Percentiles rank a stretch among this genome's conserved stretches.
phyloP scores from a whole-genome alignment of 2,113 vertebrate genomes.

The Xyliphius kryptos region DNA sequence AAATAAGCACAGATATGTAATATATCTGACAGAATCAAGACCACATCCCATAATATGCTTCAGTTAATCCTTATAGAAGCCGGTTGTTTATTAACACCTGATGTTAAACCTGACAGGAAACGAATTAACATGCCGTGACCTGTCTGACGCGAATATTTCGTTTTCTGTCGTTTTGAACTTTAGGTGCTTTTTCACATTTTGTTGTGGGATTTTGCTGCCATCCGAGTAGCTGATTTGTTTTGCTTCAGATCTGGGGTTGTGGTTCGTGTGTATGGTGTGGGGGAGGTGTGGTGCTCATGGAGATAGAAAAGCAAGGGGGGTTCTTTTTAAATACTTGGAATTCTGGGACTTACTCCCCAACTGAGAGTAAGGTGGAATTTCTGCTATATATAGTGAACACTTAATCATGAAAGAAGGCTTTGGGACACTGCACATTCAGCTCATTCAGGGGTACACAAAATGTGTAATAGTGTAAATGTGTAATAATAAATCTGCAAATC shows the following conservation, averaged over 20 bases:
- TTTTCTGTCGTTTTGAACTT: no score
- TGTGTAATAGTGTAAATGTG: no score
- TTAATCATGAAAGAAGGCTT: background rate
- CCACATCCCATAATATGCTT: background rate
- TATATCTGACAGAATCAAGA: background rate
- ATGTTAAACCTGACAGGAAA: background rate
- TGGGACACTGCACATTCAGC: background rate
- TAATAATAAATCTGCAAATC: no score
- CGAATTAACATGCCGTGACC: background rate
- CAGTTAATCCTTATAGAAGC: background rate
- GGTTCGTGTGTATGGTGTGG: slow-evolving; percentile 5
- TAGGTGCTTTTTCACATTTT: background rate
- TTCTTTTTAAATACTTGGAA: slow-evolving; percentile 39
- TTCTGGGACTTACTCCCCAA: slow-evolving; percentile 14
- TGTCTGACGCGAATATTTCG: slow-evolving; percentile 1
- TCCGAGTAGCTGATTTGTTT: slow-evolving; percentile 9
- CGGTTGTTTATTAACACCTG: background rate
- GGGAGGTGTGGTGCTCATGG: slow-evolving; percentile 31
- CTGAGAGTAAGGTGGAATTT: slow-evolving; percentile 9
- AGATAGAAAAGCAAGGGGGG: background rate
- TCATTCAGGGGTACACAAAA: no score
- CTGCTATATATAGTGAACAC: background rate
- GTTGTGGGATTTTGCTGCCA: background rate
- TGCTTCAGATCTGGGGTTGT: slow-evolving; percentile 2
- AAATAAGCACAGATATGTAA: background rate